These are phyloP conservation scores for Apodemia zela DNA, from an alignment of 2,888 invertebrate species.

Conservation along the genomic window DNA sequence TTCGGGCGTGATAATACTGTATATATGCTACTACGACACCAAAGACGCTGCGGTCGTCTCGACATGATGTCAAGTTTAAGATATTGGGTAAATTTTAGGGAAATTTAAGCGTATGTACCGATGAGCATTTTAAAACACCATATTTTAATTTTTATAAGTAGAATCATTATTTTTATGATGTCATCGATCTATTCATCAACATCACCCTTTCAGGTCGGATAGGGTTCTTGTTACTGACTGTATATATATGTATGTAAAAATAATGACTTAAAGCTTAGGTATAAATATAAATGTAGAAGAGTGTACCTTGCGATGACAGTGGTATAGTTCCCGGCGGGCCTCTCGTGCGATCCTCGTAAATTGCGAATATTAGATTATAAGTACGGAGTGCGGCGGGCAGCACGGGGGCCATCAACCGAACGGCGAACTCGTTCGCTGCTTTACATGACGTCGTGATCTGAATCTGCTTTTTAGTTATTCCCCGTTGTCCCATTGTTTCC, in stretches of 20 bases:
- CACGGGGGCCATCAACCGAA: constrained; percentile 68
- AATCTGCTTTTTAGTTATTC: constrained; percentile 58
- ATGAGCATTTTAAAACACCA: too few relatives aligned
- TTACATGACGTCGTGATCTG: constrained; percentile 68
- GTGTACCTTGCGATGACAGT: constrained; percentile 74
- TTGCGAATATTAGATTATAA: constrained; percentile 80
- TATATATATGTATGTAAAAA: neutral
- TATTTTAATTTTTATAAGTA: too few relatives aligned
- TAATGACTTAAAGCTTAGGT: neutral
- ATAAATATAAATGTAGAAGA: constrained; percentile 65
- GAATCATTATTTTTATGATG: too few relatives aligned
- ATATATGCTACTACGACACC: too few relatives aligned
- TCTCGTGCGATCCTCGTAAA: constrained; percentile 74
- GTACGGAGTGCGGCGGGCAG: constrained; percentile 66
- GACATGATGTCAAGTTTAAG: too few relatives aligned
- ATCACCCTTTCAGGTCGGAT: too few relatives aligned
- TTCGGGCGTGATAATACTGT: too few relatives aligned
- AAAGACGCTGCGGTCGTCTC: too few relatives aligned
- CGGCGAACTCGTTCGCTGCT: constrained; percentile 66
- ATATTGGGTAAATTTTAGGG: too few relatives aligned
- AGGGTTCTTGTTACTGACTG: neutral
- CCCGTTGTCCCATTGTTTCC: constrained; percentile 50
- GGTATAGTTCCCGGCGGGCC: constrained; percentile 67
- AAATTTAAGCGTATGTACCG: too few relatives aligned
- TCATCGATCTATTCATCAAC: too few relatives aligned